A percentile compares a stretch with the other conserved stretches of the same genome.
These are phyloP conservation scores for Zootermopsis nevadensis DNA, from an alignment of 2,888 invertebrate species.

Conservation along the genomic window DNA sequence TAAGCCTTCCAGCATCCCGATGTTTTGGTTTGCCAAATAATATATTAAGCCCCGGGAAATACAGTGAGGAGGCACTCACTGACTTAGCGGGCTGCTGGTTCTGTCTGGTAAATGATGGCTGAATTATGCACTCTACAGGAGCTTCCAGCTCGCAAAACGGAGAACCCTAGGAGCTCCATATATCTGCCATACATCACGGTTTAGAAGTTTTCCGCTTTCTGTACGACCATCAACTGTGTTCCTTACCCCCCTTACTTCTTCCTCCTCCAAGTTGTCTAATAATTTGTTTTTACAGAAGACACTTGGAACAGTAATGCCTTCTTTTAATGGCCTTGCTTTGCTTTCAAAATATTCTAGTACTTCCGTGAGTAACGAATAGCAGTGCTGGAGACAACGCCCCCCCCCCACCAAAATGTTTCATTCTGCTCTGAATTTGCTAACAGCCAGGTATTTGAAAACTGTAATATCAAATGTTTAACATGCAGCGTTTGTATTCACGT, in stretches of 20 bases:
- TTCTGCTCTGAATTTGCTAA: not conserved
- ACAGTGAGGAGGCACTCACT: constrained; percentile 7
- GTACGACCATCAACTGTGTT: constrained; percentile 35
- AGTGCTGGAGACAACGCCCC: not conserved
- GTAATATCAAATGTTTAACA: not conserved
- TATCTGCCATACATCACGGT: constrained; percentile 51
- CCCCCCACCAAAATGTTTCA: not conserved
- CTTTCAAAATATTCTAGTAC: constrained; percentile 51
- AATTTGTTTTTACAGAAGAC: constrained; percentile 54
- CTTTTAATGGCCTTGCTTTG: constrained; percentile 53
- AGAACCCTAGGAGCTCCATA: constrained; percentile 46
- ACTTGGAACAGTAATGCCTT: constrained; percentile 53
- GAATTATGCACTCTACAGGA: constrained; percentile 52
- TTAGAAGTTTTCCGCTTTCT: constrained; percentile 47
- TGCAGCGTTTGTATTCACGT: no score
- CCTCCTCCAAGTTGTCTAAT: constrained; percentile 44
- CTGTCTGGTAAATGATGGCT: constrained; percentile 52
- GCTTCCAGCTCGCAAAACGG: constrained; percentile 30
- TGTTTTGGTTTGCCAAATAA: constrained; percentile 45
- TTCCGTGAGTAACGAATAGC: constrained; percentile 40
- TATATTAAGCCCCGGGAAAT: constrained; percentile 39
- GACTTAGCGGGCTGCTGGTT: constrained; percentile 8
- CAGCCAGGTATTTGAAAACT: not conserved
- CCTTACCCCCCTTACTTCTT: constrained; percentile 32
- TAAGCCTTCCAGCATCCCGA: not conserved